Evolutionary conservation across 2,797 vertebrate genomes (phyloP).

Genomic region (Clarias fuscus): DNA sequence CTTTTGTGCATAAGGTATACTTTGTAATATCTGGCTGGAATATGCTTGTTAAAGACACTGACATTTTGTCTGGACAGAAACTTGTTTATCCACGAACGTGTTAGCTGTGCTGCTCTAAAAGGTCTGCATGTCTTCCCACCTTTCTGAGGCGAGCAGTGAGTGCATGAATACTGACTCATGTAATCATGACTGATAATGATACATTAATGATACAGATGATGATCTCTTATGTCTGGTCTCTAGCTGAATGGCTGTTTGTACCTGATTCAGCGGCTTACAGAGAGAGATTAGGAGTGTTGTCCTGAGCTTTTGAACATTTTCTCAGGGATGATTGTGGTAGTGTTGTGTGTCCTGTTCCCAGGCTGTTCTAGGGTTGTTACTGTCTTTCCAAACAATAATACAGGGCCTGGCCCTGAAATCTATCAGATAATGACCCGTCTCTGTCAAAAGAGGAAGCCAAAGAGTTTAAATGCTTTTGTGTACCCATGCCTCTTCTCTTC

Average conservation of each 20-base stretch:
- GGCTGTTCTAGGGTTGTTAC: conserved; percentile 75
- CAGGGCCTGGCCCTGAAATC: conserved; percentile 85
- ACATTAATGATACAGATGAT: conserved; percentile 34
- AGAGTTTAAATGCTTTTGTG: conserved; percentile 63
- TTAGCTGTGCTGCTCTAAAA: not conserved
- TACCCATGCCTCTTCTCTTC: not conserved
- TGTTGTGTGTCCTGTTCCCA: conserved; percentile 90
- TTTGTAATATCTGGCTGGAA: too few species aligned
- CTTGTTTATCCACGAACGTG: not conserved
- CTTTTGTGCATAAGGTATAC: not conserved
- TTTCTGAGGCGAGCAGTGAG: not conserved
- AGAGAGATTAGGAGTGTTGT: conserved; percentile 54
- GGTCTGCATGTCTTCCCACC: conserved; percentile 10
- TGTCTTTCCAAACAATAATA: conserved; percentile 76
- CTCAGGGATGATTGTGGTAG: conserved; percentile 77
- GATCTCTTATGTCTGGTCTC: conserved; percentile 41
- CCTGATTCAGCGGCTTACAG: conserved; percentile 45
- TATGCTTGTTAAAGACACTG: not conserved
- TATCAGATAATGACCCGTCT: conserved; percentile 87
- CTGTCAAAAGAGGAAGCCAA: conserved; percentile 64
- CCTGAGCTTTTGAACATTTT: conserved; percentile 68
- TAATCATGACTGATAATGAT: conserved; percentile 36
- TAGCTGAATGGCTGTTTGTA: conserved; percentile 51
- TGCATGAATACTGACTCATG: conserved; percentile 20
- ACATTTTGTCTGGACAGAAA: not conserved